Conservation (phyloP, 1,140 invertebrate genomes). For the Hermatobates lingyangjiaoensis region DNA sequence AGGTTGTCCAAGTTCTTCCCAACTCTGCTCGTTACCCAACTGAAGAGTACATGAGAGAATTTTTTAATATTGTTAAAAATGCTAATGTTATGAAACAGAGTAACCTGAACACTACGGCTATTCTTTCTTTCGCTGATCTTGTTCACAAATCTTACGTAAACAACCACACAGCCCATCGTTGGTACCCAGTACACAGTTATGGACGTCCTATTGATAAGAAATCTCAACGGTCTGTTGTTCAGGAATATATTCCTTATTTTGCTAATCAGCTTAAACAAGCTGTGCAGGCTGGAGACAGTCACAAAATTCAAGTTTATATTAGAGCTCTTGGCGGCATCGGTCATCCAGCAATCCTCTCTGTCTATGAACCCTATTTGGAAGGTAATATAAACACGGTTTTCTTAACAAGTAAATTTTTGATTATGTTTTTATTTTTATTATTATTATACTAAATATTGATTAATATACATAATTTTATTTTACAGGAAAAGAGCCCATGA, state of each 20-base stretch:
- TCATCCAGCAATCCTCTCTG: slow-evolving; percentile 32
- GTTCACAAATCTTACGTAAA: slow-evolving; percentile 34
- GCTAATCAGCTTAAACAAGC: slow-evolving; percentile 28
- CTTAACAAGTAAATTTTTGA: too few species aligned
- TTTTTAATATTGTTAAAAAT: slow-evolving; percentile 31
- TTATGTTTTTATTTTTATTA: too few species aligned
- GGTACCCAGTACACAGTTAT: slow-evolving; percentile 38
- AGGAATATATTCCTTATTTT: slow-evolving; percentile 36
- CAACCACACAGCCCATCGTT: slow-evolving; percentile 29
- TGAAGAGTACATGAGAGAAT: slow-evolving; percentile 33
- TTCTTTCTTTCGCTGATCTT: slow-evolving; percentile 33
- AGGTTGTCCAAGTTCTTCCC: slow-evolving; percentile 29
- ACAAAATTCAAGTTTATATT: slow-evolving; percentile 35
- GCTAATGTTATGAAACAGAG: slow-evolving; percentile 26
- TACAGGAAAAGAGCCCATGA: slow-evolving; percentile 21
- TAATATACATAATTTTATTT: not conserved
- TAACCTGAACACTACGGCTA: slow-evolving; percentile 28
- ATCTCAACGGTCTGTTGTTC: slow-evolving; percentile 23
- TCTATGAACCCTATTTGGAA: slow-evolving; percentile 43
- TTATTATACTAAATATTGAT: not conserved
- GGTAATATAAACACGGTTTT: too few species aligned
- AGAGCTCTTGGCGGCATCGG: slow-evolving; percentile 37
- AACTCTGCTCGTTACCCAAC: slow-evolving; percentile 36
- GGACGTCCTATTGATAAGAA: slow-evolving; percentile 29
- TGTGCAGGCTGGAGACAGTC: slow-evolving; percentile 26